A percentile compares a stretch with the other conserved stretches of the same genome.
phyloP scores from a whole-genome alignment of 1,140 invertebrate species.

The Zaprionus kolodkinae region DNA sequence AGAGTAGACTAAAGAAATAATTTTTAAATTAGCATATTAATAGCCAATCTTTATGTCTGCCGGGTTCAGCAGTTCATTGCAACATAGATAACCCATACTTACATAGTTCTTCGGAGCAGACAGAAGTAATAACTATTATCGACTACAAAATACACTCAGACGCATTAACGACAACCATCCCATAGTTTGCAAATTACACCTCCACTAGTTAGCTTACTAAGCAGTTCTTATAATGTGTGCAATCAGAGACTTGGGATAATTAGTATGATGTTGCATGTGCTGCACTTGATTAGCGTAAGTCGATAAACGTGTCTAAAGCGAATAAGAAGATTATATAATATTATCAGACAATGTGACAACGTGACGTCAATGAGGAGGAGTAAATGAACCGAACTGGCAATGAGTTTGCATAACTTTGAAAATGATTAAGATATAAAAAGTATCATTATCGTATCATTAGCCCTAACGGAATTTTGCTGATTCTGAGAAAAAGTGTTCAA shows the following conservation, averaged over 20 bases:
- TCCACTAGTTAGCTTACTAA: slow-evolving; percentile 9
- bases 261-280: slow-evolving; percentile 9
- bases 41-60: not conserved
- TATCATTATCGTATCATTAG: not conserved
- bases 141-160: not conserved
- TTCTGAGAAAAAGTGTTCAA: not conserved
- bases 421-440: not conserved
- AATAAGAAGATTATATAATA: slow-evolving; percentile 11
- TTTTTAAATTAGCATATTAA: not conserved
- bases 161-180: not conserved
- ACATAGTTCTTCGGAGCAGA: not conserved
- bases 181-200: slow-evolving; percentile 1
- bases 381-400: slow-evolving; percentile 5
- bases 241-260: slow-evolving; percentile 31
- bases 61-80: not conserved
- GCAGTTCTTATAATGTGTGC: slow-evolving; percentile 1
- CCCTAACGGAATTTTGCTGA: slow-evolving; percentile 4
- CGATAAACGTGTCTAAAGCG: slow-evolving; percentile 11
- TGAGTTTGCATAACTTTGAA: slow-evolving; percentile 15
- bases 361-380: slow-evolving; percentile 24
- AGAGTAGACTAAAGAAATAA: not conserved
- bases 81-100: not conserved
- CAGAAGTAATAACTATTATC: slow-evolving; percentile 1
- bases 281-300: slow-evolving; percentile 12
- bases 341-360: slow-evolving; percentile 14